Base-by-base conservation (phyloP, 1,140 invertebrate species). In the Philotrypesis tridentata region DNA sequence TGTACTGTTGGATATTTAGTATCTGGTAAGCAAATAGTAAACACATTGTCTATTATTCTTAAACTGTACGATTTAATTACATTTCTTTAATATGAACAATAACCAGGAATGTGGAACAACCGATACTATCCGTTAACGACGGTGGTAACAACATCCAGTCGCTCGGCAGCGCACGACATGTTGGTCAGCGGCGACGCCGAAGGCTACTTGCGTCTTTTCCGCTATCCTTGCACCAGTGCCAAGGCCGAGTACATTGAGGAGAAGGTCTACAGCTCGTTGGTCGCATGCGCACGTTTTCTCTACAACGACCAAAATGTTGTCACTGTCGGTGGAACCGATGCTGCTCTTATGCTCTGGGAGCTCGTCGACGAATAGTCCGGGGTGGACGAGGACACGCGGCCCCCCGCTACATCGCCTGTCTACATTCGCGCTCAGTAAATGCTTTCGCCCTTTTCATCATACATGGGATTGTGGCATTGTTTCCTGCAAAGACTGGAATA, bases 331-430 rank as follows among this genome's bases (percentile, higher is more conserved):
- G 97, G 97, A n/a, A 95, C 95, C 85, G 97, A 99, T 89, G 97
- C 96, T 71, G 95, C 97, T 61, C 93, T 99, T 6, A 97, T 99
- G 96, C 94, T 98, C 85, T 99, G 97, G 97, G 96, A 97, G 89
- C 91, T 97, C 79, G 94, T 96, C 84, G 96, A 96, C 88, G 95
- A 96, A 89, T 96, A 95, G 91, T 91, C 29, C 61, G 9, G 25
- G 61, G 23, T 12, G 23, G 48, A 55, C 48, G 48, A 55, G 21
- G n/a, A 40, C 17, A n/a, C 37, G 31, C 31, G 21, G 6, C 60
- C 60, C 17, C 48, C 31, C 7, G 29, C 27, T 40, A 21, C 8
- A 25, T 55, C 77, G 21, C 67, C 77, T 21, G 67, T 79, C 27
- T 71, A 71, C 68, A 61, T 82, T 25, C 14, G 12, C 60, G n/a